Base-by-base conservation (phyloP, 2,113 vertebrate genomes). In the Brachyhypopomus occidentalis region DNA sequence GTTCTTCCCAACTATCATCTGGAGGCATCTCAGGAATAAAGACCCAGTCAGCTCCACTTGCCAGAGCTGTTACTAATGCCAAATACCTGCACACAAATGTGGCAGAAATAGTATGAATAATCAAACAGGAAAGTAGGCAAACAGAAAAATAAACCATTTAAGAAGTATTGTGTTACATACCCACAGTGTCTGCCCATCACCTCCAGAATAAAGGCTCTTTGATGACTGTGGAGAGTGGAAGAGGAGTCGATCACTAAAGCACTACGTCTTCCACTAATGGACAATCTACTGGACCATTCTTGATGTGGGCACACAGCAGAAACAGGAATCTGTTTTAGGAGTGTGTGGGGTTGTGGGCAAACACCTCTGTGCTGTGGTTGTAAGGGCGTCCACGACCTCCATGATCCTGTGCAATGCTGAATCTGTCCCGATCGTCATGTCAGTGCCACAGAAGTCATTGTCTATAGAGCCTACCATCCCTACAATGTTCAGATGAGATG, bases 391-490 rank as follows among this genome's bases (percentile, higher is more conserved):
- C 41, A 99, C 95, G 34, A 99, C 95, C 91, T 98, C 97, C 2
- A 96, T 95, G 90, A 99, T 99, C 36, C 97, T 94, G 86, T 99
- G 97, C 80, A 99, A 92, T n/a, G 97, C 97, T 0, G 97, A 98
- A 89, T 98, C 97, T 0, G 96, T 98, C 76, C 97, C 97, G 0
- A 99, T 98, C 84, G 97, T 99, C 97, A 99, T 99, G 88, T 99
- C 97, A 0, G 97, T 99, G 83, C 97, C 97, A 0, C 97, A 98
- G 92, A 99, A 99, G 88, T 99, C 97, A 2, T 99, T 99, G 90
- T 99, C 97, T 12, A 98, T 99, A 45, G 97, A 98, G 25, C 97
- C 97, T 58, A 98, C 97, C 92, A 98, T 91, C 5, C 97, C 97
- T 38, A 99, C 97, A 0, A 99, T 99, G 90, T 97, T 98, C 71